Conservation (phyloP, 2,113 vertebrate species). For the human (Homo sapiens) region GRCh38 chr9:75077001-75077500, state of each 20-base stretch:
- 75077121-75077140: neutral
- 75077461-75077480: neutral
- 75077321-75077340: neutral
- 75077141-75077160: slow-evolving; percentile 84
- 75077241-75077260: neutral
- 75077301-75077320: neutral
- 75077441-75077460: neutral
- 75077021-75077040: neutral
- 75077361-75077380: neutral
- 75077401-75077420: neutral
- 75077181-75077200: slow-evolving; percentile 89
- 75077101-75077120: slow-evolving; percentile 41
- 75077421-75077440: neutral
- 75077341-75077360: slow-evolving; percentile 31
- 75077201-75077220: slow-evolving; percentile 86
- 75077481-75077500: slow-evolving; percentile 93
- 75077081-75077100: neutral
- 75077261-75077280: neutral
- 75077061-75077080: too few species aligned
- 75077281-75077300: slow-evolving; percentile 4
- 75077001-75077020: slow-evolving; percentile 45
- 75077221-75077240: slow-evolving; percentile 39
- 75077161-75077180: slow-evolving; percentile 95
- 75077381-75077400: neutral
- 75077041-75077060: neutral